A percentile compares a stretch with the other conserved stretches of the same genome.
phyloP scores from a whole-genome alignment of 2,888 invertebrate species.

The Mechanitis mazaeus region DNA sequence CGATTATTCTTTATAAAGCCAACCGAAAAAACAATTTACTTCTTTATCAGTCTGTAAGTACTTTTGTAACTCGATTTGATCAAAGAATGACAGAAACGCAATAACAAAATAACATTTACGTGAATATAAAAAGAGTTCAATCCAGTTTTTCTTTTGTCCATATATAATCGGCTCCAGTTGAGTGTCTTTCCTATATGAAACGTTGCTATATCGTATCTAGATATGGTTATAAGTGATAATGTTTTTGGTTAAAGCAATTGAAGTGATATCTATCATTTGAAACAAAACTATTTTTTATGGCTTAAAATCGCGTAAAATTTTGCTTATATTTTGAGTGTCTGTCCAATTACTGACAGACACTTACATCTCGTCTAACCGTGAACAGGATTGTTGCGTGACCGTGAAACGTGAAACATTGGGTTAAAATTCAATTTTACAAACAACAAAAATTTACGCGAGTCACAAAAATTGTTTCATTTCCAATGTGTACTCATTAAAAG shows the following conservation, averaged over 20 bases:
- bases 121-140: slow-evolving; percentile 42
- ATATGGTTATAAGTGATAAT: slow-evolving; percentile 17
- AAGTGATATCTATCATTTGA: too few relatives aligned
- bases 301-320: too few relatives aligned
- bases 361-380: too few relatives aligned
- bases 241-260: not conserved
- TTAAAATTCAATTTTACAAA: too few relatives aligned
- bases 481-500: too few relatives aligned
- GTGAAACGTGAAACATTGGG: too few relatives aligned
- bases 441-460: too few relatives aligned
- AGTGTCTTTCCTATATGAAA: slow-evolving; percentile 38
- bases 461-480: too few relatives aligned
- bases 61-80: slow-evolving; percentile 30
- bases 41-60: slow-evolving; percentile 22
- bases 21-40: slow-evolving; percentile 14
- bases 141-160: slow-evolving; percentile 49
- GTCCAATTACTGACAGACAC: too few relatives aligned
- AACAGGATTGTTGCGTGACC: too few relatives aligned
- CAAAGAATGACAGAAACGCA: slow-evolving; percentile 31
- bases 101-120: slow-evolving; percentile 43
- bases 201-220: slow-evolving; percentile 28
- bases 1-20: not conserved
- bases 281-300: too few relatives aligned
- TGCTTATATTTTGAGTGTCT: too few relatives aligned
- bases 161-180: slow-evolving; percentile 41